phyloP scores from a whole-genome alignment of 2,888 invertebrate species.

The Napeogenes sylphis region DNA sequence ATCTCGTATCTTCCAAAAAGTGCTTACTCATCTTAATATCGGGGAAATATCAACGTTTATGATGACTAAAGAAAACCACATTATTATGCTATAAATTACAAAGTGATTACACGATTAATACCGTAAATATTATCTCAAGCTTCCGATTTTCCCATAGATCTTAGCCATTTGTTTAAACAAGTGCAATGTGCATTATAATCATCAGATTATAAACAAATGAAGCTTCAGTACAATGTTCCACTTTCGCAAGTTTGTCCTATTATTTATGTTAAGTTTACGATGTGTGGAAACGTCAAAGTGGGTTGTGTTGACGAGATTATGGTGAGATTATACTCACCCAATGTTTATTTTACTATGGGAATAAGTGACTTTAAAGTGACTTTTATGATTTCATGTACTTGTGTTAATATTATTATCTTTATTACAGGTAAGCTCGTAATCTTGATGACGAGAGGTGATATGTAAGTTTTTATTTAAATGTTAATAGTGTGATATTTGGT shows the following conservation, averaged over 20 bases:
- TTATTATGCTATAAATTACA: slow-evolving; percentile 37
- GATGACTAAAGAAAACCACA: no score
- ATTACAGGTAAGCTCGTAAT: slow-evolving; percentile 28
- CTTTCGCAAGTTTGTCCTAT: slow-evolving; percentile 40
- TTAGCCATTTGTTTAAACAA: slow-evolving; percentile 17
- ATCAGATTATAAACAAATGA: slow-evolving; percentile 7
- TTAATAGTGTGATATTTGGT: not conserved
- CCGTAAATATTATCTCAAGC: not conserved
- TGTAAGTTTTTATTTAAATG: slow-evolving; percentile 2
- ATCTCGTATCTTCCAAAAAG: slow-evolving; percentile 34
- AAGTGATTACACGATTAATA: not conserved
- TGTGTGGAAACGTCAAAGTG: slow-evolving; percentile 49
- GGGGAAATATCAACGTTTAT: no score
- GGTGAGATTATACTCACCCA: slow-evolving; percentile 27
- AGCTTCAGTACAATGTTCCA: slow-evolving; percentile 11
- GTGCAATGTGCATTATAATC: slow-evolving; percentile 21
- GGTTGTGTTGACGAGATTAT: slow-evolving; percentile 53
- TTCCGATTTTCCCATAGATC: slow-evolving; percentile 15
- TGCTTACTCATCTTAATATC: slow-evolving; percentile 61
- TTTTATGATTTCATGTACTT: not conserved
- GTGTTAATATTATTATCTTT: slow-evolving; percentile 13
- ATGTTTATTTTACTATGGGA: slow-evolving; percentile 19
- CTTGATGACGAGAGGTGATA: not conserved
- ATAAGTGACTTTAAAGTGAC: not conserved
- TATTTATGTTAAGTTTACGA: slow-evolving; percentile 47